phyloP scores from a whole-genome alignment of 2,888 invertebrate species.

The Ptilodon capucinus region DNA sequence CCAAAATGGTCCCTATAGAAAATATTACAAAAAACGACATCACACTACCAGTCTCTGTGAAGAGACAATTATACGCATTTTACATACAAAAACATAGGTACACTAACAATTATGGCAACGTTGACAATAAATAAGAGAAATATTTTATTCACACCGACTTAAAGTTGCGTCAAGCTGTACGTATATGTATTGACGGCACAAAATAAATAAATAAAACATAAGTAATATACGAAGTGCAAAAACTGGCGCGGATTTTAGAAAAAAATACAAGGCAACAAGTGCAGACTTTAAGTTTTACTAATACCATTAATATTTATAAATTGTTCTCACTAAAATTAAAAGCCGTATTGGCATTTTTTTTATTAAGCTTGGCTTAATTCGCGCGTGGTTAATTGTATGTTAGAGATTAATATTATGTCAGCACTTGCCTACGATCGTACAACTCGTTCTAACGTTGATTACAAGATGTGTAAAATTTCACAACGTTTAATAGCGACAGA shows the following conservation, averaged over 20 bases:
- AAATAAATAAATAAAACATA: conserved; percentile 62
- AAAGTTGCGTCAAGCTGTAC: conserved; percentile 45
- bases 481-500: conserved; percentile 23
- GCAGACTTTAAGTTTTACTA: conserved; percentile 81
- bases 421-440: conserved; percentile 47
- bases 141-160: conserved; percentile 70
- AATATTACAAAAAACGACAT: conserved; percentile 74
- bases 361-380: conserved; percentile 77
- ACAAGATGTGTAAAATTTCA: conserved; percentile 12
- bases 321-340: conserved; percentile 61
- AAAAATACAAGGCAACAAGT: conserved; percentile 81
- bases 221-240: conserved; percentile 50
- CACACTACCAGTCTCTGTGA: conserved; percentile 64
- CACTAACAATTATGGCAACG: conserved; percentile 82
- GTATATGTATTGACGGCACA: conserved; percentile 67
- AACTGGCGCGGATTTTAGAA: conserved; percentile 69
- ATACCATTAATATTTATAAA: conserved; percentile 68
- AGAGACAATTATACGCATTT: conserved; percentile 77
- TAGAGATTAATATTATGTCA: conserved; percentile 65
- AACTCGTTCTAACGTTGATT: conserved; percentile 46
- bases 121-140: conserved; percentile 79
- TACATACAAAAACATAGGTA: conserved; percentile 68
- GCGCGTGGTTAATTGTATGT: conserved; percentile 74
- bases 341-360: conserved; percentile 71
- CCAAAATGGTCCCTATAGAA: conserved; percentile 80